Percentiles rank a stretch among this genome's conserved stretches.
Evolutionary conservation across 2,888 invertebrate genomes (phyloP).

Genomic region (Germaria angustata): DNA sequence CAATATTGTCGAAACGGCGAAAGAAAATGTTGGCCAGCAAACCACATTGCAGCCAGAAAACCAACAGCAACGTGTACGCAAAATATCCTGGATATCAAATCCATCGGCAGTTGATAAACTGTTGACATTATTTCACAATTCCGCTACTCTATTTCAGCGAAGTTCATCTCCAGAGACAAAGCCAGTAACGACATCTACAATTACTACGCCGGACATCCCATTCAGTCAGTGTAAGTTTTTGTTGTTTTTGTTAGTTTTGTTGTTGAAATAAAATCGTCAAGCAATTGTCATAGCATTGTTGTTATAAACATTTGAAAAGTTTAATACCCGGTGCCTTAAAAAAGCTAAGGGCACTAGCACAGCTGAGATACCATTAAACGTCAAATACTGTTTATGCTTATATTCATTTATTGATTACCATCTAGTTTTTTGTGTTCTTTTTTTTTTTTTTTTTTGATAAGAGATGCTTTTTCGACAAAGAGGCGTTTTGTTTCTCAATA

Average conservation of each 20-base stretch:
- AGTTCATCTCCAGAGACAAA: slow-evolving; percentile 75
- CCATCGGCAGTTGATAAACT: slow-evolving; percentile 85
- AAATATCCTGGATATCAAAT: slow-evolving; percentile 84
- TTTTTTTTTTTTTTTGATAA: no score
- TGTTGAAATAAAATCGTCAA: neutral
- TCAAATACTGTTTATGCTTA: no score
- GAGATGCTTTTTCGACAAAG: no score
- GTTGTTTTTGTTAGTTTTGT: slow-evolving; percentile 6
- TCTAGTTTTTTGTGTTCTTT: no score
- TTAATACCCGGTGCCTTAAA: no score
- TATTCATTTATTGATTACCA: no score
- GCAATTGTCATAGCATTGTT: no score
- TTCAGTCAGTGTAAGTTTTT: slow-evolving; percentile 60
- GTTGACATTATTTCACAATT: slow-evolving; percentile 84
- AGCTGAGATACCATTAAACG: no score
- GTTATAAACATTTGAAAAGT: no score
- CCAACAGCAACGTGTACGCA: slow-evolving; percentile 80
- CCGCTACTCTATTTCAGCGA: slow-evolving; percentile 83
- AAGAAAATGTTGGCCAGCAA: slow-evolving; percentile 26
- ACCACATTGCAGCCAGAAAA: slow-evolving; percentile 10
- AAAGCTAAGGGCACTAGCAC: no score
- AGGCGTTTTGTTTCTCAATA: no score
- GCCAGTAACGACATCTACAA: slow-evolving; percentile 64
- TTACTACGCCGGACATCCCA: slow-evolving; percentile 64
- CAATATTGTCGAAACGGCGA: slow-evolving; percentile 23